Percentiles rank a stretch among this genome's conserved stretches.
phyloP scores from a whole-genome alignment of 2,888 invertebrate species.

The Eupeodes latifasciatus region DNA sequence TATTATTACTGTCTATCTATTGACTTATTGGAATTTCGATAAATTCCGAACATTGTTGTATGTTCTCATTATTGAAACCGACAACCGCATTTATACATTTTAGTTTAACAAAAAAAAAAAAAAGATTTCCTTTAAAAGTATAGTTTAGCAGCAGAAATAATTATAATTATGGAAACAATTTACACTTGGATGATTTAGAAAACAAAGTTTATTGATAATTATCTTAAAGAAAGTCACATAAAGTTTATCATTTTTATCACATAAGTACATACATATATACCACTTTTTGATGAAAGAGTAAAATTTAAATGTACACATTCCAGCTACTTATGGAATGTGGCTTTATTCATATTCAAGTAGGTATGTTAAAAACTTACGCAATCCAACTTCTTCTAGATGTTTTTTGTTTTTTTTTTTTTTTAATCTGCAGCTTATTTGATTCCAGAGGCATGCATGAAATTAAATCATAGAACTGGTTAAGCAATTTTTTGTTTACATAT shows the following conservation, averaged over 20 bases:
- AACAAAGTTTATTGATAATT: slow-evolving; percentile 57
- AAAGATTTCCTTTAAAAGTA: slow-evolving; percentile 36
- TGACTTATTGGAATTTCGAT: slow-evolving; percentile 26
- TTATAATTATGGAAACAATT: slow-evolving; percentile 40
- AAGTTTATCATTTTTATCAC: neutral
- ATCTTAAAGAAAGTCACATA: slow-evolving; percentile 51
- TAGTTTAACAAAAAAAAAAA: neutral
- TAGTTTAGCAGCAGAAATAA: neutral
- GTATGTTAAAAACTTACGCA: slow-evolving; percentile 29
- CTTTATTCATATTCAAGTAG: neutral
- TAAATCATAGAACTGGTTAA: slow-evolving; percentile 53
- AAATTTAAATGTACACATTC: slow-evolving; percentile 21
- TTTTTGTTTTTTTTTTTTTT: neutral
- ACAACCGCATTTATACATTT: neutral
- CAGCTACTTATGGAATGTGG: neutral
- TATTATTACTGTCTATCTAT: slow-evolving; percentile 35
- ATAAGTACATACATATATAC: slow-evolving; percentile 5
- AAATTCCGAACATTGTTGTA: slow-evolving; percentile 42
- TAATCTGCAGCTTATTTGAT: slow-evolving; percentile 23
- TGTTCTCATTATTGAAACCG: slow-evolving; percentile 2
- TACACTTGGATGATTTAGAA: slow-evolving; percentile 45
- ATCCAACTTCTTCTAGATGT: slow-evolving; percentile 17
- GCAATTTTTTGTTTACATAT: neutral
- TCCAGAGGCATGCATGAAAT: slow-evolving; percentile 32
- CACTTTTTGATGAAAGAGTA: slow-evolving; percentile 36